phyloP scores from a whole-genome alignment of 1,140 invertebrate genomes.

The Whitmania pigra region DNA sequence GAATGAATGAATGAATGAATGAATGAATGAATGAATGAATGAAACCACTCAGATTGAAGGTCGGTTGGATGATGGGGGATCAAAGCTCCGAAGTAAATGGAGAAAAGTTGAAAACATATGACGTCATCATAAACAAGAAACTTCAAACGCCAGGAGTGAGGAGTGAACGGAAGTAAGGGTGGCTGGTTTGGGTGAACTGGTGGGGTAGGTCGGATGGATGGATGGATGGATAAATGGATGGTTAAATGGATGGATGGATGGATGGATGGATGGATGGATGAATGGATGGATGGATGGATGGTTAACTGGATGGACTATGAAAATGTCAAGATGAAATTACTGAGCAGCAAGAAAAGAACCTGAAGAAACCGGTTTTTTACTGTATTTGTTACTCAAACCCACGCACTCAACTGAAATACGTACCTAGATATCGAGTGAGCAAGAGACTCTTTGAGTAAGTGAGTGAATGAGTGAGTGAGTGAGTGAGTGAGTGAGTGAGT shows the following conservation, averaged over 20 bases:
- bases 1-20: no score
- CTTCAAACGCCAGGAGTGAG: neutral
- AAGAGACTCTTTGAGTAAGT: constrained; percentile 24
- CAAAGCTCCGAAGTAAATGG: no score
- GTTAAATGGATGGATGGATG: constrained; percentile 28
- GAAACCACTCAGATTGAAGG: no score
- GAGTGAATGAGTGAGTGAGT: constrained; percentile 16
- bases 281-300: no score
- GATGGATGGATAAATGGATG: neutral
- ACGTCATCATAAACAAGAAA: neutral
- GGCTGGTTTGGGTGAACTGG: neutral
- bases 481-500: constrained; percentile 20
- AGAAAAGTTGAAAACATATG: neutral
- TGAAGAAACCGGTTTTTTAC: constrained; percentile 25
- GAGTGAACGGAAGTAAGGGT: neutral
- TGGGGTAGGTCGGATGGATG: neutral
- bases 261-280: neutral
- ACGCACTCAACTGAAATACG: neutral
- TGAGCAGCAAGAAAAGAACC: constrained; percentile 24
- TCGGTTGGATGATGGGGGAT: no score
- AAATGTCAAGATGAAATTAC: neutral
- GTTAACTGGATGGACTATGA: neutral
- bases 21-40: no score
- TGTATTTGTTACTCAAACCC: constrained; percentile 4
- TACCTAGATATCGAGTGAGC: neutral